These are phyloP conservation scores for Podarcis siculus DNA, from an alignment of 2,797 vertebrate genomes.

Conservation along the genomic window DNA sequence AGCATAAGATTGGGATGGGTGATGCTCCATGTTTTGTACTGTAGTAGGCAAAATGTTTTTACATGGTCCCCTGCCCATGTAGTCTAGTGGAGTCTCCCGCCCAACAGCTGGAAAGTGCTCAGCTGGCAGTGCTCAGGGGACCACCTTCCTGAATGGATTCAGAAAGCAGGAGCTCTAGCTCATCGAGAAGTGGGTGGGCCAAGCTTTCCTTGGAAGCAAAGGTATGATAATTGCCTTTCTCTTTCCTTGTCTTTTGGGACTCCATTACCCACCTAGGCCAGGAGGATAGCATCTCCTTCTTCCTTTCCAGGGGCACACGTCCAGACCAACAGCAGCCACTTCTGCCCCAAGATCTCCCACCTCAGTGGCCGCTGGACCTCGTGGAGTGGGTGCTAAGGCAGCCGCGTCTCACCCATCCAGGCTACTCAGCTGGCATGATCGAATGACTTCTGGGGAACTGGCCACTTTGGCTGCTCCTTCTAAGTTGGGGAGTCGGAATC, in stretches of 20 bases:
- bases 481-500: not conserved
- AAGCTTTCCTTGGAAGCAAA: not conserved
- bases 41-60: not conserved
- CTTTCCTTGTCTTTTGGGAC: not conserved
- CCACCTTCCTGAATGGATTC: not conserved
- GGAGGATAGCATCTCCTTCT: not conserved
- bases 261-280: not conserved
- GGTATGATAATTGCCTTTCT: not conserved
- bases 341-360: not conserved
- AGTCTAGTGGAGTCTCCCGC: not conserved
- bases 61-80: not conserved
- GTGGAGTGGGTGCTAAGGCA: not conserved
- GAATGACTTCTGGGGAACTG: not conserved
- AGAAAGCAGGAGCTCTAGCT: not conserved
- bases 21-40: not conserved
- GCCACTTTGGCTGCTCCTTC: too few relatives aligned
- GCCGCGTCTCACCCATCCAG: not conserved
- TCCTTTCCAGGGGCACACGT: not conserved
- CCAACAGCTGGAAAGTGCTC: not conserved
- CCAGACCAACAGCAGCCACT: not conserved
- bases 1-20: too few relatives aligned
- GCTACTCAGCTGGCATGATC: not conserved
- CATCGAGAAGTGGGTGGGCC: not conserved
- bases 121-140: not conserved
- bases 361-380: not conserved